phyloP scores from a whole-genome alignment of 2,113 vertebrate species.

The Colaptes auratus region DNA sequence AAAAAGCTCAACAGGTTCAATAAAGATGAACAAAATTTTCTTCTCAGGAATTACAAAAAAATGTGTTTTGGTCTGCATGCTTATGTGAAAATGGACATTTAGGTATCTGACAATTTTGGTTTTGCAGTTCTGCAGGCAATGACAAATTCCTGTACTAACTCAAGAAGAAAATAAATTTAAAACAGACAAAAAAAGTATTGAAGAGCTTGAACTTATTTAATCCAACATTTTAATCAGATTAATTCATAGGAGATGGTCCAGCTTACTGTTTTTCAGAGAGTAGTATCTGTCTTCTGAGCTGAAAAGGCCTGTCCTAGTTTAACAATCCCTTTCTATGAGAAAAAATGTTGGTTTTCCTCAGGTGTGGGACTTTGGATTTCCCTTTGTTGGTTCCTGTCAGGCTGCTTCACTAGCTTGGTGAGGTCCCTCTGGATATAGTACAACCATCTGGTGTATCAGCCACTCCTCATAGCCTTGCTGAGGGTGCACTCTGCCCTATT shows the following conservation, averaged over 20 bases:
- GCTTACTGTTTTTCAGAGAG: neutral
- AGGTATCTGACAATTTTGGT: neutral
- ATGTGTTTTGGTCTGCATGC: neutral
- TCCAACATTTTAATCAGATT: neutral
- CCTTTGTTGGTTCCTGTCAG: neutral
- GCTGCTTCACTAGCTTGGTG: neutral
- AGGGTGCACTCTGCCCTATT: neutral
- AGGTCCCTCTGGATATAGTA: neutral
- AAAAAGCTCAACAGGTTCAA: neutral
- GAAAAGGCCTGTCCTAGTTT: neutral
- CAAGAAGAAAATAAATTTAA: neutral
- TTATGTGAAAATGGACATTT: neutral
- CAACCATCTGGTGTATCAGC: neutral
- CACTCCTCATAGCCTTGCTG: neutral
- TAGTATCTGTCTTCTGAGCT: neutral
- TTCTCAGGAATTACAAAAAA: neutral
- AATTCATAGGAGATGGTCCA: neutral
- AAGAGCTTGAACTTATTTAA: neutral
- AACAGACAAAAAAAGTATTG: neutral
- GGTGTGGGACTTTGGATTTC: neutral
- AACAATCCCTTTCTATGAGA: neutral
- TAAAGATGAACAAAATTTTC: neutral
- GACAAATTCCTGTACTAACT: neutral
- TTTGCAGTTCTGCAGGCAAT: neutral
- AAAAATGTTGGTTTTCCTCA: neutral